These are phyloP conservation scores for Diarsia dahlii DNA, from an alignment of 2,888 invertebrate species.

Conservation along the genomic window DNA sequence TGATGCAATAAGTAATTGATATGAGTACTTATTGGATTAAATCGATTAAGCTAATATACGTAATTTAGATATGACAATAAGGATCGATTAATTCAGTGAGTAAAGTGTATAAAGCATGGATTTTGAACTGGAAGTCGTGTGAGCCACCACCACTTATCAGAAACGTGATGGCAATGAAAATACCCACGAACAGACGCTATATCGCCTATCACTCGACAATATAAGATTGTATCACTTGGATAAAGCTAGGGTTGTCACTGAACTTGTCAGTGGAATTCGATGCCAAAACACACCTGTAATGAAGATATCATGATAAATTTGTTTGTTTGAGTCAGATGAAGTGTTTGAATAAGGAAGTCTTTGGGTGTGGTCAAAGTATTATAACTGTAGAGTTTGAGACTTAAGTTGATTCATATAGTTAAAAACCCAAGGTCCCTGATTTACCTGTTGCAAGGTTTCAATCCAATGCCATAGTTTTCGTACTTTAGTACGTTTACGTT, in stretches of 20 bases:
- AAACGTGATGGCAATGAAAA: not conserved
- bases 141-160: conserved; percentile 2
- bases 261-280: conserved; percentile 2
- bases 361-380: no score
- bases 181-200: not conserved
- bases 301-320: not conserved
- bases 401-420: not conserved
- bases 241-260: conserved; percentile 16
- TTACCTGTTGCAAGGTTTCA: not conserved
- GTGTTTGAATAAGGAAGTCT: not conserved
- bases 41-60: not conserved
- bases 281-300: not conserved
- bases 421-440: not conserved
- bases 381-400: not conserved
- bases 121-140: not conserved
- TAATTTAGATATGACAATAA: conserved; percentile 16
- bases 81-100: not conserved
- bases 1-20: not conserved
- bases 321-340: not conserved
- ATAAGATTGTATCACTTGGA: not conserved
- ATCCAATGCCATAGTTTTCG: not conserved
- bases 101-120: not conserved
- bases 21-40: not conserved
- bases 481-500: not conserved
- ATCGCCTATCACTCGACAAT: not conserved